These are phyloP conservation scores for Scophthalmus maximus DNA, from an alignment of 2,113 vertebrate genomes.

Conservation along the genomic window DNA sequence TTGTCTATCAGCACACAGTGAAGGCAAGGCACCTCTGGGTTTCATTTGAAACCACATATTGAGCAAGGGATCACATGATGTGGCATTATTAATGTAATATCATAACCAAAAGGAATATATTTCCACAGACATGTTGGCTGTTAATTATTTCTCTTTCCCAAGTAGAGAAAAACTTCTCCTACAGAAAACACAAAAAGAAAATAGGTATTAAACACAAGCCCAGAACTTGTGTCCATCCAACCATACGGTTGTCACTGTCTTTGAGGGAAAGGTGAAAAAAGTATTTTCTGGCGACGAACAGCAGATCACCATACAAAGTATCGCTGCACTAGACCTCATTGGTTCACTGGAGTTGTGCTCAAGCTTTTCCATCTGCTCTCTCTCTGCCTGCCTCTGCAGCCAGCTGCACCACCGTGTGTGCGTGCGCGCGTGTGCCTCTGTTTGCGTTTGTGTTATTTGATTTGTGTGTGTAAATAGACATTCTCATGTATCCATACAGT, in stretches of 20 bases:
- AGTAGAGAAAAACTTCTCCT: conserved; percentile 24
- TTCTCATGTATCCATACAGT: conserved; percentile 35
- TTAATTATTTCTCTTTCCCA: conserved; percentile 56
- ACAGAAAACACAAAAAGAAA: too few relatives aligned
- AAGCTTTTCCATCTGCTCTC: not conserved
- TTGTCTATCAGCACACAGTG: conserved; percentile 74
- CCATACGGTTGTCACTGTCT: not conserved
- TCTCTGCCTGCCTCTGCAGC: conserved; percentile 64
- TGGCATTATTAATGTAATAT: conserved; percentile 65
- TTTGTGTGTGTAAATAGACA: conserved; percentile 48
- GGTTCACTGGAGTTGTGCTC: conserved; percentile 58
- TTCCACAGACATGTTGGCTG: conserved; percentile 31
- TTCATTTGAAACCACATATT: conserved; percentile 63
- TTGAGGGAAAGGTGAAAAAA: not conserved
- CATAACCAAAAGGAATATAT: conserved; percentile 52
- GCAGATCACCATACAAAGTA: conserved; percentile 46
- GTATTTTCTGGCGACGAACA: conserved; percentile 24
- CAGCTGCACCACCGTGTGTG: conserved; percentile 64
- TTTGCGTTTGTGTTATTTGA: conserved; percentile 49
- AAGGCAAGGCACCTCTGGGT: conserved; percentile 61
- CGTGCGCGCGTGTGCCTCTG: conserved; percentile 10
- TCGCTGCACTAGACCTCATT: conserved; percentile 59
- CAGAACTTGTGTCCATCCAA: not conserved
- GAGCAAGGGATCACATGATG: conserved; percentile 38
- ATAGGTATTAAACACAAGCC: conserved; percentile 5